phyloP scores from a whole-genome alignment of 2,797 vertebrate species.

The Hybognathus amarus region DNA sequence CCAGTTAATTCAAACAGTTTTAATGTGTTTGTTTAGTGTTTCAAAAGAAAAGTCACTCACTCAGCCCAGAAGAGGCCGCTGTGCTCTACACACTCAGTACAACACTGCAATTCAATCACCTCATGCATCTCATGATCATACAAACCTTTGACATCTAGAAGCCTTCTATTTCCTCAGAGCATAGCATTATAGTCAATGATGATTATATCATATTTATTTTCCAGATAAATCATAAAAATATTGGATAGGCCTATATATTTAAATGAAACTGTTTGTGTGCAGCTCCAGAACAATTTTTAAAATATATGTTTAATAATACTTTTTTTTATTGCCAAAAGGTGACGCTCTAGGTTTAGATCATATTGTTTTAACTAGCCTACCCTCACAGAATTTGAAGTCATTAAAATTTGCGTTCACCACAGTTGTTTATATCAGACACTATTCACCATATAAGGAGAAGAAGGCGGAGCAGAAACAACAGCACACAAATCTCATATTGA shows the following conservation, averaged over 20 bases:
- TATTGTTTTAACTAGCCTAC: neutral
- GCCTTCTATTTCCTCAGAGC: no score
- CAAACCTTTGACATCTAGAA: neutral
- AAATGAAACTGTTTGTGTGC: no score
- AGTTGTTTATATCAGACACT: no score
- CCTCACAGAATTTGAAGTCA: neutral
- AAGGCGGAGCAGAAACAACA: neutral
- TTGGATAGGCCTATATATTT: no score
- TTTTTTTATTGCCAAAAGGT: neutral
- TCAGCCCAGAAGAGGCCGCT: neutral
- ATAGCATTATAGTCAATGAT: neutral
- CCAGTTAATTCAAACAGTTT: neutral
- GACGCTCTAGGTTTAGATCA: neutral
- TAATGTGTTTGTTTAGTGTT: neutral
- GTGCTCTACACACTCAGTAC: neutral
- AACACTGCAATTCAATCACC: no score
- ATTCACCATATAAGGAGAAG: neutral
- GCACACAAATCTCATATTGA: neutral
- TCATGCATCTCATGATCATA: neutral
- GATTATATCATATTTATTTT: no score
- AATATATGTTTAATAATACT: no score
- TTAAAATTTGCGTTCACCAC: no score
- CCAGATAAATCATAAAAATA: no score
- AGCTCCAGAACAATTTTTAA: no score
- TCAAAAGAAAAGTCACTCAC: neutral